These are phyloP conservation scores for Arenaria interpres DNA, from an alignment of 2,113 vertebrate species.

Conservation along the genomic window DNA sequence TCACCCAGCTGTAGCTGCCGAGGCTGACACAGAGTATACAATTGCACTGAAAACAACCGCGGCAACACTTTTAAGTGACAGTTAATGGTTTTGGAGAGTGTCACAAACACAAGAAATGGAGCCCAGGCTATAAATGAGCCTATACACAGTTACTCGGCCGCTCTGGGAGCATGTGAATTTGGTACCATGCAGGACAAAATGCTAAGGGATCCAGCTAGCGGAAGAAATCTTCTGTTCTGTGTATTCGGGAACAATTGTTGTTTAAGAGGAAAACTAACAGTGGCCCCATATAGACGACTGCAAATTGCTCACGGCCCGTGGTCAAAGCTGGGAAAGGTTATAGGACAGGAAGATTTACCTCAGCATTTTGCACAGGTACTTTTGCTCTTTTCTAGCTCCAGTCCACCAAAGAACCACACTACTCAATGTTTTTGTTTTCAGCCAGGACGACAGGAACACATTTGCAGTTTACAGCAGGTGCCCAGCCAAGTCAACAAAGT, in stretches of 20 bases:
- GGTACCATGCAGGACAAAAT: not conserved
- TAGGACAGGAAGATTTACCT: conserved; percentile 35
- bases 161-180: not conserved
- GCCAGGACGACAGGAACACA: conserved; percentile 54
- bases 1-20: not conserved
- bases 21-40: not conserved
- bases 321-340: conserved; percentile 42
- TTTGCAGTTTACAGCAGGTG: conserved; percentile 64
- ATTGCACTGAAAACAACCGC: not conserved
- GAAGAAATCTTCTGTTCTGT: not conserved
- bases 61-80: not conserved
- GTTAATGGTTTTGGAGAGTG: not conserved
- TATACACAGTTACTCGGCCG: not conserved
- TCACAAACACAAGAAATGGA: not conserved
- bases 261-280: not conserved
- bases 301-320: not conserved
- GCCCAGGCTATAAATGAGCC: not conserved
- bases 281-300: not conserved
- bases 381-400: conserved; percentile 1
- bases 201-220: not conserved
- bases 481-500: conserved; percentile 49
- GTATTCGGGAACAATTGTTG: not conserved
- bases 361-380: conserved; percentile 39
- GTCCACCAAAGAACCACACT: not conserved
- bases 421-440: conserved; percentile 27